Evolutionary conservation across 2,797 vertebrate species (phyloP), one percentile per base, ranked within the genome.

Genomic region (Channallabes apus): DNA sequence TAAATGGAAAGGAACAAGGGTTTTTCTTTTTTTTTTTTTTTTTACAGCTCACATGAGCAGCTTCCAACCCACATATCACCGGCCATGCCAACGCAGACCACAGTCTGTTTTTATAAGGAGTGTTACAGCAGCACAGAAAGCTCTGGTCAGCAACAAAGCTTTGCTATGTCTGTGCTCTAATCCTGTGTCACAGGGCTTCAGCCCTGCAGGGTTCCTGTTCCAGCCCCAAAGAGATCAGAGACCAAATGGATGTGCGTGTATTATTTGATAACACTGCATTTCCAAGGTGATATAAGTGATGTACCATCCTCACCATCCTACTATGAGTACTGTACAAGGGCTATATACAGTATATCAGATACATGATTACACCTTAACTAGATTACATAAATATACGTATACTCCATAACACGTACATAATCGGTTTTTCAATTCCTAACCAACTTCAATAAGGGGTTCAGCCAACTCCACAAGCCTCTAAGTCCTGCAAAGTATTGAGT

Each of bases 181-280:
- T 94, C 93, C 91, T 88, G 86, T 94, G 93, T 93, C 92, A 94
- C 91, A 93, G 89, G 85, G 89, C 86, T 85, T 71, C 89, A 91
- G 90, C 91, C 92, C 93, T 92, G 87, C 91, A 89, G 90, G 89
- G 86, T 90, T 90, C 90, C 91, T 89, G 91, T 88, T 90, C 86
- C 89, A 61, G 83, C 83, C 82, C 84, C 84, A 86, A 90, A 89
- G 92, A 90, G 89, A 91, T 86, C 88, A 86, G 85, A 89, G 89
- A 82, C 78, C 89, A 92, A 91, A 85, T 90, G 77, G 87, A 86
- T 80, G 90, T 86, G 90, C 87, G 69, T 88, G 87, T 89, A 80
- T 87, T 89, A 92, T 92, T 88, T 90, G 92, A 94, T 92, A 81
- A 91, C 90, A 92, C 90, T 91, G 87, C 90, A 89, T 92, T 93